Conservation (phyloP, 1,140 invertebrate species). For the Zaprionus nigranus region DNA sequence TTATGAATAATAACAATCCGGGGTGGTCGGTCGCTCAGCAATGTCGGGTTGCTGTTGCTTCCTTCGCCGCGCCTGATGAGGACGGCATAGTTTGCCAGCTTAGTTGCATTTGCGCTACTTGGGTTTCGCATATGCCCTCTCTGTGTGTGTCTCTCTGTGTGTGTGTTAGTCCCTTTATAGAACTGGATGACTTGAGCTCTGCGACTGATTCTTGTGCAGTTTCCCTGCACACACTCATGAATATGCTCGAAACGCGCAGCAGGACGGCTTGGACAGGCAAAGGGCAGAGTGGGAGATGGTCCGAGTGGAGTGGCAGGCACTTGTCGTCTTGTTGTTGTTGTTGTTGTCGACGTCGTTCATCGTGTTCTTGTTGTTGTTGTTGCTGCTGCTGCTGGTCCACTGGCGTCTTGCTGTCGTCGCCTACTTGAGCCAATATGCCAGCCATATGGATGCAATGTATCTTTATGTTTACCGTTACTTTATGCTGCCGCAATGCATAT, state of each 20-base stretch:
- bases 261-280: slow-evolving; percentile 52
- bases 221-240: slow-evolving; percentile 20
- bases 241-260: slow-evolving; percentile 47
- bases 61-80: slow-evolving; percentile 14
- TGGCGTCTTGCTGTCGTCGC: slow-evolving; percentile 50
- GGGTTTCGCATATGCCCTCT: slow-evolving; percentile 43
- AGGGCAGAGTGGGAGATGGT: slow-evolving; percentile 2
- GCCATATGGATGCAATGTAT: slow-evolving; percentile 73
- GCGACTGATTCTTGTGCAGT: slow-evolving; percentile 58
- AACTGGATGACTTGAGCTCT: slow-evolving; percentile 46
- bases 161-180: slow-evolving; percentile 55
- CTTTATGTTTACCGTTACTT: slow-evolving; percentile 49
- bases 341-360: slow-evolving; percentile 55
- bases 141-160: neutral
- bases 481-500: slow-evolving; percentile 34
- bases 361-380: slow-evolving; percentile 13
- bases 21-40: slow-evolving; percentile 21
- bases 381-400: slow-evolving; percentile 12
- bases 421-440: slow-evolving; percentile 68
- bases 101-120: slow-evolving; percentile 64
- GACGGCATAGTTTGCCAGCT: slow-evolving; percentile 59
- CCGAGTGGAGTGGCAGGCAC: slow-evolving; percentile 46
- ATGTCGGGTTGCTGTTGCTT: slow-evolving; percentile 14
- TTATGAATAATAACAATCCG: slow-evolving; percentile 10
- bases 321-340: no score